Evolutionary conservation across 1,140 invertebrate genomes (phyloP).

Genomic region (Odontomachus brunneus): DNA sequence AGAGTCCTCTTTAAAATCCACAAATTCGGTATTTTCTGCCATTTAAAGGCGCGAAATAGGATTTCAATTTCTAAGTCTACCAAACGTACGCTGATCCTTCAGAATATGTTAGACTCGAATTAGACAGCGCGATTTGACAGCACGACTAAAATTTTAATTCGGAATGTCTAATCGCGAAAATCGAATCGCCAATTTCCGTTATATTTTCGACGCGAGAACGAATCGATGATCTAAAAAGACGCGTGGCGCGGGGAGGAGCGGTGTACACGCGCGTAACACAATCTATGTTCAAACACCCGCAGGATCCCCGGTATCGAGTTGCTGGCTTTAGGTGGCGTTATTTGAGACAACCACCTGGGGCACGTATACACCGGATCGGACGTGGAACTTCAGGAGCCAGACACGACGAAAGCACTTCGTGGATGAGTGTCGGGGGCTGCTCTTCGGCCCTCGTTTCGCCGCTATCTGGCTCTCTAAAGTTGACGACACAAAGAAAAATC

Average conservation of each 20-base stretch:
- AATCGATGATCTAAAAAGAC: conserved; percentile 51
- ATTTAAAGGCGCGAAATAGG: too few relatives aligned
- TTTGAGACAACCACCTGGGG: conserved; percentile 61
- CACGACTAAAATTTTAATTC: too few relatives aligned
- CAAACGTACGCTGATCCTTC: too few relatives aligned
- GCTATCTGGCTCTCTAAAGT: conserved; percentile 19
- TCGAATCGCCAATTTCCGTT: too few relatives aligned
- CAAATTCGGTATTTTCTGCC: too few relatives aligned
- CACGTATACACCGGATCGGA: conserved; percentile 39
- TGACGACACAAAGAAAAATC: conserved; percentile 9
- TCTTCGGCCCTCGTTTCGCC: conserved; percentile 3
- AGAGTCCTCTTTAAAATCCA: too few relatives aligned
- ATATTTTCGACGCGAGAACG: neutral
- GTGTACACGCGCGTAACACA: conserved; percentile 31
- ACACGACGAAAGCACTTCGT: conserved; percentile 45
- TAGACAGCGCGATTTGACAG: too few relatives aligned
- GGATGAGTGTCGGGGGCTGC: neutral
- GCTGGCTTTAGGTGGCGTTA: conserved; percentile 56
- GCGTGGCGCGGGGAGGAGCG: neutral
- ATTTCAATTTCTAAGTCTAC: too few relatives aligned
- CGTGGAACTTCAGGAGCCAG: conserved; percentile 33
- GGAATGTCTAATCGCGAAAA: neutral
- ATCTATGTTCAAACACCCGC: conserved; percentile 57
- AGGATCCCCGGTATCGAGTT: conserved; percentile 50
- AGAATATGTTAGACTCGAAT: too few relatives aligned